These are phyloP conservation scores for Pedetes capensis DNA, from an alignment of 2,113 vertebrate genomes.

Conservation along the genomic window DNA sequence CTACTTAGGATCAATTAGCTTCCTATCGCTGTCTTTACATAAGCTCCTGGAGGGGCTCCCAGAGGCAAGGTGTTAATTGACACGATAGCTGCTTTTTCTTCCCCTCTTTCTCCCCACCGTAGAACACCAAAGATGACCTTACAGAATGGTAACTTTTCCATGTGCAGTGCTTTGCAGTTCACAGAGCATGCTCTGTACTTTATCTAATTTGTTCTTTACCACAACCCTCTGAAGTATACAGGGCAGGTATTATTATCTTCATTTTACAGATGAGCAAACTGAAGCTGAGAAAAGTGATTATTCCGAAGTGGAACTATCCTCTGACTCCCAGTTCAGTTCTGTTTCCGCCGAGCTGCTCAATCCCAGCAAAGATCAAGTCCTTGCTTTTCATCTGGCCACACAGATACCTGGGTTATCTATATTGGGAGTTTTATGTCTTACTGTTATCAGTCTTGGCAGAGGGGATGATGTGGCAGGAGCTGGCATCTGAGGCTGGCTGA, in stretches of 20 bases:
- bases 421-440: not conserved
- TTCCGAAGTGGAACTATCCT: not conserved
- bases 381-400: not conserved
- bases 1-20: not conserved
- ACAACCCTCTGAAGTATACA: not conserved
- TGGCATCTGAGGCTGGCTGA: not conserved
- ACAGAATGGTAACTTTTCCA: conserved; percentile 18
- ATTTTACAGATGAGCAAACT: conserved; percentile 36
- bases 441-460: not conserved
- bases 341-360: not conserved
- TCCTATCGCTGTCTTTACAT: not conserved
- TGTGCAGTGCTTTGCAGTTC: not conserved
- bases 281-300: not conserved
- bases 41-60: not conserved
- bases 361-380: not conserved
- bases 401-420: not conserved
- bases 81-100: not conserved
- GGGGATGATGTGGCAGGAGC: not conserved
- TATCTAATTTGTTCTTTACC: conserved; percentile 45
- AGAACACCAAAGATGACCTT: conserved; percentile 6
- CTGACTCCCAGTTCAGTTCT: not conserved
- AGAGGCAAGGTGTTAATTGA: conserved; percentile 32
- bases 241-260: conserved; percentile 19
- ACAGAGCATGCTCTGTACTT: not conserved
- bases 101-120: not conserved